Base-by-base conservation (phyloP, 2,797 vertebrate species). In the Mycteria americana region DNA sequence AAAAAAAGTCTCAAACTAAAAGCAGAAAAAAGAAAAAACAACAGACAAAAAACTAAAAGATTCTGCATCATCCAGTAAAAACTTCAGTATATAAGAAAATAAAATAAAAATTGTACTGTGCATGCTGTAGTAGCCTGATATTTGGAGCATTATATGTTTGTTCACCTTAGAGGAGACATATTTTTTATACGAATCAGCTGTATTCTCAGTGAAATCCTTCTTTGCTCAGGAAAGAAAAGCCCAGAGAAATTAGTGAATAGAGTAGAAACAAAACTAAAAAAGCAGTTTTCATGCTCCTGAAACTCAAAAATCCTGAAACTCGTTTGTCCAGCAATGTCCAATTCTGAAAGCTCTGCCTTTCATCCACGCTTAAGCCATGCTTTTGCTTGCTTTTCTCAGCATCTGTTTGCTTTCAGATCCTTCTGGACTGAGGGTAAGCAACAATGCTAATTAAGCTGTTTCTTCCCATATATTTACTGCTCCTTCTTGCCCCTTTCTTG, bases 281-380 rank as follows among this genome's bases (percentile, higher is more conserved):
- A 3, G 1, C 19, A 31, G 10, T 45, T 35, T 70, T 64, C 10
- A 18, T 53, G 3, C 18, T n/a, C n/a, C n/a, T n/a, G n/a, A n/a
- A n/a, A n/a, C n/a, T 53, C 10, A 89, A 64, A 80, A 46, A 35
- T 51, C 9, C 18, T 39, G 25, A 33, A 37, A 51, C 2, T 24
- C 63, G 1, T 30, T 80, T 85, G 24, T 28, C 37, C n/a, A 80
- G 8, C 35, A 25, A 8, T 16, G 11, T 37, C 9, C 2, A 9
- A 22, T 46, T 57, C 16, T 69, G 23, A 64, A 51, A 85, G 8
- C 7, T 70, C 24, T 85, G 39, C 7, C 8, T 64, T 75, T 85
- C 2, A 0, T 46, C 25, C 16, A 18, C 25, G 46, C 7, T 45
- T 45, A 79, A 41, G 7, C 7, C 22, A 35, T 41, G 5, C 0